Conservation (phyloP, 2,797 vertebrate species). For the Gymnocypris eckloni region DNA sequence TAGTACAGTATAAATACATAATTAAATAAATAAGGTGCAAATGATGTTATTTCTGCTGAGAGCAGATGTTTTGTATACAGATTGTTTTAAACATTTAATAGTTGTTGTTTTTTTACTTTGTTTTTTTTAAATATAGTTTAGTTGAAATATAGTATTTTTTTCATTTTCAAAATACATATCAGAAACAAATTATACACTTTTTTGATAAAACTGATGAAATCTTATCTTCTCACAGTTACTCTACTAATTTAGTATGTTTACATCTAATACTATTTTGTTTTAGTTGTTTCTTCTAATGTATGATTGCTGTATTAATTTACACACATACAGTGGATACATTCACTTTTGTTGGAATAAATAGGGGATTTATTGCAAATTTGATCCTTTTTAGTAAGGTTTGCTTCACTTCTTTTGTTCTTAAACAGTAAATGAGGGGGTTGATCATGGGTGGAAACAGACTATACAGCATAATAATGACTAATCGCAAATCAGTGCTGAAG, state of each 20-base stretch:
- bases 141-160: no score
- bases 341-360: constrained; percentile 15
- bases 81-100: no score
- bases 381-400: constrained; percentile 40
- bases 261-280: neutral
- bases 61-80: no score
- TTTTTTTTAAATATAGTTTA: no score
- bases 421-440: constrained; percentile 76
- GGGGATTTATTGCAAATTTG: neutral
- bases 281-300: neutral
- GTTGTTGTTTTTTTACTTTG: no score
- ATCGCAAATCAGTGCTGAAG: constrained; percentile 48
- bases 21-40: no score
- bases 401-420: constrained; percentile 60
- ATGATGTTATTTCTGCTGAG: no score
- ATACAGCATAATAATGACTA: constrained; percentile 54
- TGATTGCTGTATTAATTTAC: neutral
- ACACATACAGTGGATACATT: constrained; percentile 22
- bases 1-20: no score
- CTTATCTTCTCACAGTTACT: neutral
- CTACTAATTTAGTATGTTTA: neutral
- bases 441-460: constrained; percentile 69
- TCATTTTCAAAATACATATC: neutral
- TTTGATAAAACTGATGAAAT: neutral
- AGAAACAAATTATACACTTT: neutral